Evolutionary conservation across 2,888 invertebrate genomes (phyloP).

Genomic region (Lithophane socia): DNA sequence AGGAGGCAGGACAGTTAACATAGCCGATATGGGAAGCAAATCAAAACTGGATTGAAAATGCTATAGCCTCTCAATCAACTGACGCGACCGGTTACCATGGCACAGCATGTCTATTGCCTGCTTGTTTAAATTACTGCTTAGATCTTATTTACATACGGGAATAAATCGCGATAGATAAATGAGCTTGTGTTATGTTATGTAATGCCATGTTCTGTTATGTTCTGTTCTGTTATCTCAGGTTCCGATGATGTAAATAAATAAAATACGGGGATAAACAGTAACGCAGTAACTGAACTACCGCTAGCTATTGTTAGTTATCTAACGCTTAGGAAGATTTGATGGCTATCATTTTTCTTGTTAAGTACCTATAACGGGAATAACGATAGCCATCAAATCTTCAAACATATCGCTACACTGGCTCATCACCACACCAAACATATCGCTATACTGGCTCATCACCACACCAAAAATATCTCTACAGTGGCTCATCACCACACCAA

Average conservation of each 20-base stretch:
- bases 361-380: not conserved
- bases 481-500: no score
- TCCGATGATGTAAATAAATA: no score
- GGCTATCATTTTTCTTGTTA: no score
- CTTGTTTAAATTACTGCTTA: not conserved
- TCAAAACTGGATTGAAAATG: slow-evolving; percentile 36
- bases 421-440: not conserved
- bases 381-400: no score
- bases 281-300: not conserved
- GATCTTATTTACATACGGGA: not conserved
- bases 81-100: slow-evolving; percentile 24
- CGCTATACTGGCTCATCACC: not conserved
- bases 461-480: not conserved
- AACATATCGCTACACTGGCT: no score
- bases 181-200: no score
- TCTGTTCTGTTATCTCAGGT: no score
- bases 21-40: slow-evolving; percentile 14
- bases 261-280: no score
- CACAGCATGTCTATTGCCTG: not conserved
- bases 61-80: slow-evolving; percentile 17
- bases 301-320: not conserved
- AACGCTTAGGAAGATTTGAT: not conserved
- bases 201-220: no score
- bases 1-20: not conserved
- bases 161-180: no score